Evolutionary conservation across 2,113 vertebrate species (phyloP).

Genomic region (Aleadryas rufinucha): DNA sequence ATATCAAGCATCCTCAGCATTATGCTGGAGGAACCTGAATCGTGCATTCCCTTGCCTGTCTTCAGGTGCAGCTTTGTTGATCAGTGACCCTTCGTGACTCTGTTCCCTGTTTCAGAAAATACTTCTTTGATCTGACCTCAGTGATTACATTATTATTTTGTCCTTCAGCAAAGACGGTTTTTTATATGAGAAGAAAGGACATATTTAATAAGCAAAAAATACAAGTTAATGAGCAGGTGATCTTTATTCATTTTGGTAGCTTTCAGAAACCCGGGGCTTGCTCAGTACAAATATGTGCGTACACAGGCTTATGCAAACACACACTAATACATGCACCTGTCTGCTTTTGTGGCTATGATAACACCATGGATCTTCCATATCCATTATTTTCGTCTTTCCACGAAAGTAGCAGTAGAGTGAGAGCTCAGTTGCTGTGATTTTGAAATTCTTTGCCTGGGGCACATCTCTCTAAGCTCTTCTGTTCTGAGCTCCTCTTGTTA

Average conservation of each 20-base stretch:
- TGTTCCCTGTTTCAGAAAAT: not conserved
- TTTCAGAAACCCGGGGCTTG: not conserved
- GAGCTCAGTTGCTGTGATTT: slow-evolving; percentile 3
- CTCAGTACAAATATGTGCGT: not conserved
- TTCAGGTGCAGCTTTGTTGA: not conserved
- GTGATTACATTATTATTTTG: not conserved
- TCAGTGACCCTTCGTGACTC: not conserved
- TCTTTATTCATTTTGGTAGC: not conserved
- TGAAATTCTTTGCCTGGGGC: slow-evolving; percentile 11
- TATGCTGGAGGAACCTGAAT: not conserved
- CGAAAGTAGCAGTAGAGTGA: not conserved
- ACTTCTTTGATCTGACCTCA: not conserved
- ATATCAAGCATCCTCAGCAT: not conserved
- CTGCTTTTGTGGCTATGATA: not conserved
- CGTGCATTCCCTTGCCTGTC: not conserved
- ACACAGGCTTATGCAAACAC: not conserved
- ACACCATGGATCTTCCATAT: not conserved
- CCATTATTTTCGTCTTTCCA: not conserved
- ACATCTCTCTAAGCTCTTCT: not conserved
- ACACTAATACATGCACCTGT: not conserved
- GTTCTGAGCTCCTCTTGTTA: not conserved
- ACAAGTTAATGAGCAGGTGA: not conserved
- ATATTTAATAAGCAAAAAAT: not conserved
- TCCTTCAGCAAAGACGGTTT: not conserved
- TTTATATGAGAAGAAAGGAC: not conserved